Evolutionary conservation across 2,797 vertebrate genomes (phyloP), one percentile per base, ranked within the genome.

Genomic region (Onychomys torridus): DNA sequence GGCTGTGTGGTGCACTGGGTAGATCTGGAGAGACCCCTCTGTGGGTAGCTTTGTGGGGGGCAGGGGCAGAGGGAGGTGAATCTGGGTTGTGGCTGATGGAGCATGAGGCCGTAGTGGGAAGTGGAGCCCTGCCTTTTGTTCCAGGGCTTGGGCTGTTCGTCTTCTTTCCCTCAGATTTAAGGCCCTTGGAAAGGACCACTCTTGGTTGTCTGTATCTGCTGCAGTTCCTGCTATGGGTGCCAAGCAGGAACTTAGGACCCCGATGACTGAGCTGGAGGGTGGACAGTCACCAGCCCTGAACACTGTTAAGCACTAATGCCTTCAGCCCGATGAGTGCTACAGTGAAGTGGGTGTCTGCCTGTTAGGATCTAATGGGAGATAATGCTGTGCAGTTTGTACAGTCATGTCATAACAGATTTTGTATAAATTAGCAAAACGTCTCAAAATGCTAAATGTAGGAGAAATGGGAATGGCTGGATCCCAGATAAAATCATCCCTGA

Each of bases 211-310:
- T 2, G 23, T 43, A 4, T 17, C 71, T 5, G 59, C 34, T 12
- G 65, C 37, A 40, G 65, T 46, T 73, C 63, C 55, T 34, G 73
- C 19, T 59, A 6, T 5, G 13, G 5, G 21, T 12, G 0, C 14
- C 4, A 81, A 40, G 65, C 57, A 1, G 59, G 63, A 13, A 19
- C 27, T 3, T 0, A 27, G 32, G 76, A 17, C 6, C 0, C 11
- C 0, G 82, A 17, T 0, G 1, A 1, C 17, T 2, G 46, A 49
- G 0, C 3, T 0, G 2, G 17, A 73, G 32, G 29, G 6, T 6
- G 55, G 67, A 21, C 32, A 1, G 21, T 7, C 6, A 1, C 1
- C 7, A 0, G n/a, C 14, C 34, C 6, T 27, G 3, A 25, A 5
- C 6, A 0, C 6, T 6, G n/a, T 1, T 4, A 0, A 29, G 37